A percentile compares a stretch with the other conserved stretches of the same genome.
Evolutionary conservation across 2,113 vertebrate genomes (phyloP).

Genomic region (Budorcas taxicolor): DNA sequence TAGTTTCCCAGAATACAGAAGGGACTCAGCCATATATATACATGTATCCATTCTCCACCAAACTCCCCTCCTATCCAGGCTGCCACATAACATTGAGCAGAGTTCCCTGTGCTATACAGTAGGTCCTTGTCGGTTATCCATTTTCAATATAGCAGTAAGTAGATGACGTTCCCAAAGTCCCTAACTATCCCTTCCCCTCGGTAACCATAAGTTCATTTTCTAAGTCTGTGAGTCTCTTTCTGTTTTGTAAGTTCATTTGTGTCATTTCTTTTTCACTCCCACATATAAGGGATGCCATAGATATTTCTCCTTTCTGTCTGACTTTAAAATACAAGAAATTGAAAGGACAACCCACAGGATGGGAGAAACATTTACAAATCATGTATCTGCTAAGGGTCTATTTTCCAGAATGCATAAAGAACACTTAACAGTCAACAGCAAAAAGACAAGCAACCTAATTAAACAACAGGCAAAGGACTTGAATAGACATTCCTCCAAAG

Average conservation of each 20-base stretch:
- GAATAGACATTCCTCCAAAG: neutral
- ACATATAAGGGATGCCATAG: neutral
- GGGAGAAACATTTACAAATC: neutral
- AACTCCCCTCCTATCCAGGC: neutral
- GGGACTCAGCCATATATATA: neutral
- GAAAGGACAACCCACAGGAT: neutral
- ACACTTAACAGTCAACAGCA: neutral
- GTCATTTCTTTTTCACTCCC: neutral
- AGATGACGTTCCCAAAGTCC: neutral
- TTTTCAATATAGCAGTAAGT: neutral
- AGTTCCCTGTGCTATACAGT: neutral
- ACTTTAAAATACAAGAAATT: neutral
- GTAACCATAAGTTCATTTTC: neutral
- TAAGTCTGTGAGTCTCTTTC: neutral
- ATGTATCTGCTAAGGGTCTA: neutral
- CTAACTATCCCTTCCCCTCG: neutral
- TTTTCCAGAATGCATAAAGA: neutral
- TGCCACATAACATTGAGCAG: neutral
- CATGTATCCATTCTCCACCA: neutral
- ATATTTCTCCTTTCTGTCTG: neutral
- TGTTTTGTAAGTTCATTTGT: neutral
- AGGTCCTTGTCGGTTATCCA: neutral
- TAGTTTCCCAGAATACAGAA: neutral
- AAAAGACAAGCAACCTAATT: neutral
- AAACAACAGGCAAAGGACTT: neutral